These are phyloP conservation scores for Sus cebifrons DNA, from an alignment of 2,797 vertebrate genomes.

Conservation along the genomic window DNA sequence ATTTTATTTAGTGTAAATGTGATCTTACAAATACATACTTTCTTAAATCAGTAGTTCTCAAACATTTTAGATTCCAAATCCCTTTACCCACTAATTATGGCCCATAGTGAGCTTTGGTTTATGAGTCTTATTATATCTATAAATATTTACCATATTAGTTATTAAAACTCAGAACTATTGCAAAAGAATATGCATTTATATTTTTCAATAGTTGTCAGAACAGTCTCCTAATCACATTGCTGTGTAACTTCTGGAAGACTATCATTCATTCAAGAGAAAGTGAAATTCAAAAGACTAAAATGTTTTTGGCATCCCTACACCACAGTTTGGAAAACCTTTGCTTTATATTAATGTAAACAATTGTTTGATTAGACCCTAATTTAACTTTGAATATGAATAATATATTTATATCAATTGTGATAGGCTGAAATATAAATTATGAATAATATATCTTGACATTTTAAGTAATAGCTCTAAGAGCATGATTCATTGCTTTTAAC, in stretches of 20 bases:
- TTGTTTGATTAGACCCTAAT: neutral
- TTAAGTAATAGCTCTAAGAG: neutral
- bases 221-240: neutral
- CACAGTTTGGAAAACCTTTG: neutral
- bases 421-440: neutral
- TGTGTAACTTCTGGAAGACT: neutral
- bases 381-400: conserved; percentile 1
- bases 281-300: neutral
- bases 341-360: neutral
- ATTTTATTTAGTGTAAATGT: neutral
- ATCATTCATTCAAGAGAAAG: neutral
- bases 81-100: neutral
- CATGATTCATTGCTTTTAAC: neutral
- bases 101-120: neutral
- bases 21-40: neutral
- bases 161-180: neutral
- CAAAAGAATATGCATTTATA: neutral
- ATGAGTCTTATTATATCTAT: neutral
- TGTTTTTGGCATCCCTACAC: neutral
- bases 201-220: neutral
- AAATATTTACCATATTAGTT: neutral
- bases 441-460: neutral
- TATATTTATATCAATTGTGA: neutral
- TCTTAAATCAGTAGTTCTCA: neutral
- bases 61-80: neutral